phyloP scores from a whole-genome alignment of 64 coral and sea anemone species.

The Montipora capricornis region DNA sequence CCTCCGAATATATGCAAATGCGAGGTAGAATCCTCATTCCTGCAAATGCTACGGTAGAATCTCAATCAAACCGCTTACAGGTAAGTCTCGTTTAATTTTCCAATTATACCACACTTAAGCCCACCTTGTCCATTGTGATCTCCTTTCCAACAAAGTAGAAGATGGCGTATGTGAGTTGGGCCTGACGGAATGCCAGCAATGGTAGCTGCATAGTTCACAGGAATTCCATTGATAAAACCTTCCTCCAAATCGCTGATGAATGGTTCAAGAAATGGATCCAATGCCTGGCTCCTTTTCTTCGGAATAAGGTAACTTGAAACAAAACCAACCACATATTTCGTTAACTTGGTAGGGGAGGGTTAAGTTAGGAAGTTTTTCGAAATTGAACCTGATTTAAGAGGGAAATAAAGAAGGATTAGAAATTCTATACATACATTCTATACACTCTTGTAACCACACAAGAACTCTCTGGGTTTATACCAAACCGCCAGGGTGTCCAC shows the following conservation, averaged over 20 bases:
- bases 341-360: constrained; percentile 41
- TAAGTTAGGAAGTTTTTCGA: no score
- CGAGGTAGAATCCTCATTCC: no score
- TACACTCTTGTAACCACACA: no score
- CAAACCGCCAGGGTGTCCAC: no score
- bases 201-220: constrained; percentile 55
- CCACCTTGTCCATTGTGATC: constrained; percentile 62
- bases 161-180: constrained; percentile 27
- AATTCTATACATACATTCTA: no score
- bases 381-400: no score
- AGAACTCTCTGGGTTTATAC: no score
- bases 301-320: constrained; percentile 66
- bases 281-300: constrained; percentile 52
- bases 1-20: no score
- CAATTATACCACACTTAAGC: background rate
- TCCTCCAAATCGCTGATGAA: constrained; percentile 48
- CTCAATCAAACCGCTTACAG: no score
- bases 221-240: constrained; percentile 72
- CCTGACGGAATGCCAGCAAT: constrained; percentile 50
- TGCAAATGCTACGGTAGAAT: no score
- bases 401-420: no score
- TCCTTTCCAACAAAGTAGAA: constrained; percentile 71
- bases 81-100: constrained; percentile 47
- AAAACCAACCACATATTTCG: constrained; percentile 70
- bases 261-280: constrained; percentile 74